These are phyloP conservation scores for Agelas oroides DNA, from an alignment of 37 sponge, comb jelly and placozoan species.

Conservation along the genomic window DNA sequence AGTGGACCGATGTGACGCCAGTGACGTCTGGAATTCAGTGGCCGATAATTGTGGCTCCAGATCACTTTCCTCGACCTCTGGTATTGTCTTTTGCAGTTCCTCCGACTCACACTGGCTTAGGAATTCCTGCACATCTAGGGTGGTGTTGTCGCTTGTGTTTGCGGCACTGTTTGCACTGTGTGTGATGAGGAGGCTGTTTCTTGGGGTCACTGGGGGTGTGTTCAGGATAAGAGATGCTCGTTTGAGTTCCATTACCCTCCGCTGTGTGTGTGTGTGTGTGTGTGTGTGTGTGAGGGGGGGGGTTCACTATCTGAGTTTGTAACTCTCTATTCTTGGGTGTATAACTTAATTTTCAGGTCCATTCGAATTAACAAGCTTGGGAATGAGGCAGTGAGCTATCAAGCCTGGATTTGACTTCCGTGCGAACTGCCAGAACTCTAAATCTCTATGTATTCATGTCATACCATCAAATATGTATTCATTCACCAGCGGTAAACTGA, in stretches of 20 bases:
- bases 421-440: too few relatives aligned
- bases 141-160: neutral
- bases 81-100: constrained; percentile 15
- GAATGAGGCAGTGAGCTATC: too few relatives aligned
- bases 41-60: neutral
- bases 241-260: constrained; percentile 69
- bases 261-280: constrained; percentile 2
- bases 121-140: constrained; percentile 51
- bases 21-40: constrained; percentile 6
- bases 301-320: too few relatives aligned
- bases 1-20: neutral
- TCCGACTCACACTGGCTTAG: constrained; percentile 7
- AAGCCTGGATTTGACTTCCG: too few relatives aligned
- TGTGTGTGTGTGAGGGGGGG: neutral
- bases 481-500: too few relatives aligned
- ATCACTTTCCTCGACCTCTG: constrained; percentile 50
- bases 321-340: too few relatives aligned
- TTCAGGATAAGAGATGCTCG: constrained; percentile 55
- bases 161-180: neutral
- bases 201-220: constrained; percentile 44
- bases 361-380: neutral
- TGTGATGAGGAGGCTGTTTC: constrained; percentile 54
- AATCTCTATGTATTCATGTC: too few relatives aligned
- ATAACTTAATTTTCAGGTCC: too few relatives aligned
- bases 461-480: too few relatives aligned